Evolutionary conservation across 2,888 invertebrate species (phyloP), one percentile per base, ranked within the genome.

Genomic region (Ophion obscuratus): DNA sequence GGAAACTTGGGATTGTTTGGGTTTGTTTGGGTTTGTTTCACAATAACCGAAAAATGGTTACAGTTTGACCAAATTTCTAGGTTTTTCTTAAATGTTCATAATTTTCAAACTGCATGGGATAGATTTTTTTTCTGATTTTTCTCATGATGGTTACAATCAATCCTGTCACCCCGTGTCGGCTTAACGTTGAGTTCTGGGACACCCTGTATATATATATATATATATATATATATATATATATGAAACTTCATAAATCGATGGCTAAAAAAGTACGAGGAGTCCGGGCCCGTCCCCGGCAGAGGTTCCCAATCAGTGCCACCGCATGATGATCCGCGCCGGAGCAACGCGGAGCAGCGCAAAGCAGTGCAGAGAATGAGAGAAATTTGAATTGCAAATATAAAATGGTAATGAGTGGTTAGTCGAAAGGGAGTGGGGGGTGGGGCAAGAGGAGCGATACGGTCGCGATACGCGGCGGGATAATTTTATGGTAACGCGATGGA

Each of bases 401-500:
- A 90, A 90, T 88, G 87, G 76, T 89, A 90, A 89, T 88, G 79
- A 77, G 36, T 44, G 31, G 7, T 27, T 68, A 36, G 76, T 27
- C 47, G 85, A 5, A 20, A 5, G n/a, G 11, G 47, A 2, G 14
- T 14, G 47, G 47, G 53, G 53, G 4, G 53, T 4, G 14, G 53
- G 17, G 53, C 2, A 14, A 14, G 3, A 4, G 1, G 53, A 5
- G 14, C 53, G 53, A 53, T 17, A 87, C 74, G 84, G 87, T 66
- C 81, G 67, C 79, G 75, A 78, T 74, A 62, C 53, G 73, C 53
- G 66, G 75, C 78, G 74, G 87, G 85, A 90, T 92, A 93, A 93
- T 93, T 91, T 91, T 92, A 93, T 93, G 92, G 91, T 92, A 93
- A 93, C 90, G 85, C 87, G 89, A 91, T 92, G 92, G 90, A 90